Base-by-base conservation (phyloP, 2,888 invertebrate genomes). In the Schizotus pectinicornis region DNA sequence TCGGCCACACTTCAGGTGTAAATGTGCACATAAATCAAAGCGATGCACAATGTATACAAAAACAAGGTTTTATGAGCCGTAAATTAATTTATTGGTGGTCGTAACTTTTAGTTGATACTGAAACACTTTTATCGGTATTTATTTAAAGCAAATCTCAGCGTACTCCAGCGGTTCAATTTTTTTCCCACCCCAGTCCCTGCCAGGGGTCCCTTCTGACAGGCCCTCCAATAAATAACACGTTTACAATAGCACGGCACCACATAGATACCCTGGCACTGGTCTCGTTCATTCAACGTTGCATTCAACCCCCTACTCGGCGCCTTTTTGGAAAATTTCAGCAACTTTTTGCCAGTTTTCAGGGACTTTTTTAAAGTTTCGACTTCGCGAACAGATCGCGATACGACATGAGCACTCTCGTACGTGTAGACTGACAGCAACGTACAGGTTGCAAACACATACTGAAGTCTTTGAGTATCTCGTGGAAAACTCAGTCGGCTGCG, bases 391-490 rank as follows among this genome's bases (percentile, higher is more conserved):
- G 69, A 69, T 74, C 76, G 76, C 77, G 76, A 72, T 71, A 67
- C 75, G 63, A 68, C 71, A 69, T 69, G 65, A 65, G 67, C 69
- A 68, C 67, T 65, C 67, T 22, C 22, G 22, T 22, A 22, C 22
- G 22, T 22, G 70, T 67, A 67, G 64, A 73, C 74, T 73, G 72
- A 73, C 77, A 74, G 67, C 69, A 63, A 71, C 73, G 67, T 68
- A 70, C 76, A 73, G 70, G 73, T 76, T 73, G 72, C 75, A 70
- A 80, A 76, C 82, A 81, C 81, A 81, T 79, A 83, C 83, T 83
- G 83, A 83, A 82, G 79, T 81, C 80, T 77, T 69, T 67, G 63
- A 62, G 67, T 65, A 69, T 67, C 75, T 79, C 77, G 77, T 79
- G 79, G 77, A 74, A 73, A 52, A 65, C 78, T 73, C 74, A 74